These are phyloP conservation scores for Phocoena sinus DNA, from an alignment of 2,113 vertebrate genomes.

Conservation along the genomic window DNA sequence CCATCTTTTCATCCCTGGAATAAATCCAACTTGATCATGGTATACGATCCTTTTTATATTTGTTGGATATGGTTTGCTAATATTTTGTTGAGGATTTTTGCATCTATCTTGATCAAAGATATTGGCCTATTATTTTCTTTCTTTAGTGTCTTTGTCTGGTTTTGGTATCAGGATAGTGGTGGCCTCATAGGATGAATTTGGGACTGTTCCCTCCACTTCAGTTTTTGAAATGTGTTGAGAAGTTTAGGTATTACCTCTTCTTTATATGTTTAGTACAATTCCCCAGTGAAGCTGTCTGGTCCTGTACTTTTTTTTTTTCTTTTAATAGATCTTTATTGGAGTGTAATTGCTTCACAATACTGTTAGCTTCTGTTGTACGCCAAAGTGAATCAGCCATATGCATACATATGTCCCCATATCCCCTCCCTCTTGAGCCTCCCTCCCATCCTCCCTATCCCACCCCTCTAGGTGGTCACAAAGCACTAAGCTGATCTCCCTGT, in stretches of 20 bases:
- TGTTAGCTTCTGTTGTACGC: too few species aligned
- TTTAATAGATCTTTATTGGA: too few species aligned
- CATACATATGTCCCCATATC: too few species aligned
- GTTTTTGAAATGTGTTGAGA: neutral
- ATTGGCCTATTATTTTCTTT: neutral
- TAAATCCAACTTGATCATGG: neutral
- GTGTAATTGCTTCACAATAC: too few species aligned
- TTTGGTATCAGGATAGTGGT: neutral
- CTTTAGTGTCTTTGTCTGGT: neutral
- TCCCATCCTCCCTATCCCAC: too few species aligned
- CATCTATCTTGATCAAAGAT: neutral
- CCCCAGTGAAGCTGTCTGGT: neutral
- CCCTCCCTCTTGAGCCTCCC: too few species aligned
- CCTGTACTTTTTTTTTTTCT: neutral
- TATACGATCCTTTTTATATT: neutral
- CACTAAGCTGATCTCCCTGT: too few species aligned
- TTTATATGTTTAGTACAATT: neutral
- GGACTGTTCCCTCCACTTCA: neutral
- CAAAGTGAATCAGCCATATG: too few species aligned
- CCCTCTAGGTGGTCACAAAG: too few species aligned
- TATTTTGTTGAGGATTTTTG: neutral
- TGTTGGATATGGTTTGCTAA: neutral
- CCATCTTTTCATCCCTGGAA: neutral
- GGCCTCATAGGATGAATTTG: neutral
- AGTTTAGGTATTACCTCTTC: neutral